Percentiles rank a stretch among this genome's conserved stretches.
Evolutionary conservation across 2,888 invertebrate genomes (phyloP).

Genomic region (Meloe dianella): DNA sequence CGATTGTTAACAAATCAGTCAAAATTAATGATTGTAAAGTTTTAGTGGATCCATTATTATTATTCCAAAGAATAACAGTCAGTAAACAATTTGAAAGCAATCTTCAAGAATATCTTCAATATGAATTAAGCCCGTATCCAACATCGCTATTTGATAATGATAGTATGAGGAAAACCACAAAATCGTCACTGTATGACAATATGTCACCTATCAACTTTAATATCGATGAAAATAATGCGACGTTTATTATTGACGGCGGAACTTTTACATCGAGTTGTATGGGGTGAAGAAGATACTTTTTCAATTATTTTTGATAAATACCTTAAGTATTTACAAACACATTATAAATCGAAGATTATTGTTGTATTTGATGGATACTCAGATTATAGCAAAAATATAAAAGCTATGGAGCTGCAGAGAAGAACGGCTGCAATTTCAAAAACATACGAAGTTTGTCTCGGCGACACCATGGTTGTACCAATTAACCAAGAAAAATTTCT

Average conservation of each 20-base stretch:
- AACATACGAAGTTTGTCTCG: conserved; percentile 52
- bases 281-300: conserved; percentile 27
- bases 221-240: conserved; percentile 16
- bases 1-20: conserved; percentile 20
- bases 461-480: conserved; percentile 47
- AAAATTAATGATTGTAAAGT: conserved; percentile 19
- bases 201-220: conserved; percentile 20
- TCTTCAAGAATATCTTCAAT: background rate
- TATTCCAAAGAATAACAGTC: conserved; percentile 23
- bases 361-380: conserved; percentile 51
- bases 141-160: conserved; percentile 24
- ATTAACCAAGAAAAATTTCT: conserved; percentile 43
- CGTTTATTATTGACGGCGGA: conserved; percentile 30
- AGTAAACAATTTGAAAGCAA: background rate
- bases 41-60: conserved; percentile 20
- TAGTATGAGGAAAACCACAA: conserved; percentile 30
- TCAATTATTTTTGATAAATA: conserved; percentile 39
- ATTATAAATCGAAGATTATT: conserved; percentile 43
- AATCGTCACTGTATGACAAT: conserved; percentile 38
- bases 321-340: conserved; percentile 39
- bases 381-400: conserved; percentile 48
- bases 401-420: conserved; percentile 52
- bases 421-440: conserved; percentile 52
- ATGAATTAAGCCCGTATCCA: conserved; percentile 9
- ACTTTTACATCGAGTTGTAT: conserved; percentile 31